Evolutionary conservation across 2,113 vertebrate species (phyloP), one percentile per base, ranked within the genome.

Genomic region (Scophthalmus maximus): DNA sequence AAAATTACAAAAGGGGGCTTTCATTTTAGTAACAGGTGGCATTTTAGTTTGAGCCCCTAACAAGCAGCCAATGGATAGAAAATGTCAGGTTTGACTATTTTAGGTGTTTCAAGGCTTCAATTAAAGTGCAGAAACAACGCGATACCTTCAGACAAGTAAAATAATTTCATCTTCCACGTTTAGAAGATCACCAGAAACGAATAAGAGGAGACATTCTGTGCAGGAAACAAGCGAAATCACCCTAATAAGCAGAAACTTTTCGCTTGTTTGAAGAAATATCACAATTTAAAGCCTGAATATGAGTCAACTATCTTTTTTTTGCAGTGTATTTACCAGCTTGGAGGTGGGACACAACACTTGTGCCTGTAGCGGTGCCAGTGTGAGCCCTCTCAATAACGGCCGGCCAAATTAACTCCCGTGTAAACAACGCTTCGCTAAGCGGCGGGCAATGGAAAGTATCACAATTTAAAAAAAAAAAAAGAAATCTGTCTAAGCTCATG

Each of bases 331-430:
- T 77, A 73, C 76, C 75, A 74, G 40, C 82, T 80, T 9, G 15
- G n/a, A n/a, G 69, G 79, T 57, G 92, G 93, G 94, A 95, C 95
- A 95, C 95, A 95, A 94, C 94, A 95, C 95, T 94, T 95, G 94
- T 94, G 93, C 94, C 93, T 94, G 94, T 94, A 93, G 91, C 94
- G 92, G 93, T 91, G 91, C 94, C 93, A 86, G 93, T 86, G 94
- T 92, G 92, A 94, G 94, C 93, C 5, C 93, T 94, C 94, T 94
- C 95, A 94, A 95, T 94, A 94, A 96, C n/a, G 95, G 93, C 93
- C 82, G 90, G 94, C 92, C 95, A 94, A 94, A 95, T 95, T 92
- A 95, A 91, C 93, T 84, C 88, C 88, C 88, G 90, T 76, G 86
- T 89, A 85, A 86, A 91, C 81, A 91, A 29, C 66, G 63, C 25